These are phyloP conservation scores for Megathymus violae DNA, from an alignment of 1,140 invertebrate genomes.

Conservation along the genomic window DNA sequence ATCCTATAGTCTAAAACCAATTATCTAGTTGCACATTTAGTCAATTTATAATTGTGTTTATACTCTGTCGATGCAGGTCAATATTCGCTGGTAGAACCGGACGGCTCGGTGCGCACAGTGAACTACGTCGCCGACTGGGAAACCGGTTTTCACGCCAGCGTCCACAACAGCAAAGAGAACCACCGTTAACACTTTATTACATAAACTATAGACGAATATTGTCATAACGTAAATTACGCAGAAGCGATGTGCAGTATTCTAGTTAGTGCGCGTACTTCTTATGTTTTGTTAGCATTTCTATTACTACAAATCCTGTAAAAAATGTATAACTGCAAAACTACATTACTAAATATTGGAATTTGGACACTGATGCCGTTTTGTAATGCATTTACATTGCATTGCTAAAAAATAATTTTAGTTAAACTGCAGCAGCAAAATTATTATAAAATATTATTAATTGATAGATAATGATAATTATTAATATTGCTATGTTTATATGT, in stretches of 20 bases:
- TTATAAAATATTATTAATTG: too few relatives aligned
- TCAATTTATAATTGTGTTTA: constrained; percentile 28
- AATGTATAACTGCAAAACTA: too few relatives aligned
- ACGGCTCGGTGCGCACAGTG: constrained; percentile 90
- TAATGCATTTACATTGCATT: too few relatives aligned
- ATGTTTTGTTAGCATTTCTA: neutral
- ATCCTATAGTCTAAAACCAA: neutral
- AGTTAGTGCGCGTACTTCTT: too few relatives aligned
- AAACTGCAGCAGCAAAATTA: too few relatives aligned
- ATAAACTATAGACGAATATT: constrained; percentile 22
- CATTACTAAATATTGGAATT: too few relatives aligned
- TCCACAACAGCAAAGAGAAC: constrained; percentile 87
- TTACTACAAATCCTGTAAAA: neutral
- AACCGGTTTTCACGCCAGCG: constrained; percentile 90
- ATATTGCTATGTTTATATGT: too few relatives aligned
- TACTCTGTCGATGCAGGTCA: constrained; percentile 84
- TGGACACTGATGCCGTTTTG: too few relatives aligned
- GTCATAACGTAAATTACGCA: constrained; percentile 5
- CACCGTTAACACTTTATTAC: constrained; percentile 53
- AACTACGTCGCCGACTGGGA: constrained; percentile 91
- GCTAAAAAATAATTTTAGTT: too few relatives aligned
- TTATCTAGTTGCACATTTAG: constrained; percentile 25
- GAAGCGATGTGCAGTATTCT: too few relatives aligned
- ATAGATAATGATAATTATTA: too few relatives aligned
- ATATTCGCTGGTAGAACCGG: constrained; percentile 91